phyloP scores from a whole-genome alignment of 1,140 invertebrate species.

The Diorhabda sublineata region DNA sequence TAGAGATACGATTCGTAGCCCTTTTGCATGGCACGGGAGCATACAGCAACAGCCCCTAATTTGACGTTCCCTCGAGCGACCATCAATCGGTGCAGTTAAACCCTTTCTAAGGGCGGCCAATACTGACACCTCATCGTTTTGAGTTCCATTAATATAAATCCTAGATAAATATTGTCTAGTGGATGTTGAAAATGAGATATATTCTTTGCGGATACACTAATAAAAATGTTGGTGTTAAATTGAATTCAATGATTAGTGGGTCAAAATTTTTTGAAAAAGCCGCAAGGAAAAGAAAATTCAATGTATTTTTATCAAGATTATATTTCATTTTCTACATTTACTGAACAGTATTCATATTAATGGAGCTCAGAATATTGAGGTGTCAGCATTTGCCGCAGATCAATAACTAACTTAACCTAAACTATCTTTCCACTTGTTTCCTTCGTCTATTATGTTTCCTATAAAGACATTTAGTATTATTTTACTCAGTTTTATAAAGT shows the following conservation, averaged over 20 bases:
- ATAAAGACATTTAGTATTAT: too few relatives aligned
- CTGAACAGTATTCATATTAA: conserved; percentile 17
- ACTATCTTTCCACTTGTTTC: too few relatives aligned
- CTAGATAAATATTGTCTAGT: neutral
- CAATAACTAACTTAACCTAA: too few relatives aligned
- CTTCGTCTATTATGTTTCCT: too few relatives aligned
- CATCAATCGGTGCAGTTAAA: conserved; percentile 13
- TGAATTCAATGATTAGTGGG: too few relatives aligned
- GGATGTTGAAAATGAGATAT: neutral
- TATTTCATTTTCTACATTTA: neutral
- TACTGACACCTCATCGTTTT: conserved; percentile 6
- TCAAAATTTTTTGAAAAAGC: too few relatives aligned
- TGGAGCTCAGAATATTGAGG: conserved; percentile 6
- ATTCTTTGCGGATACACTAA: too few relatives aligned
- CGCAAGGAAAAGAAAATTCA: too few relatives aligned
- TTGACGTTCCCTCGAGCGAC: conserved; percentile 9
- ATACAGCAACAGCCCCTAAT: conserved; percentile 14
- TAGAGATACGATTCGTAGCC: conserved; percentile 1
- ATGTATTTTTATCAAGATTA: too few relatives aligned
- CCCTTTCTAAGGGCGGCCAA: conserved; percentile 1
- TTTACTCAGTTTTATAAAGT: too few relatives aligned
- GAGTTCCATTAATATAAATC: conserved; percentile 16
- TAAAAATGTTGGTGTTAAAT: too few relatives aligned
- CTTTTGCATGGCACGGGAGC: neutral
- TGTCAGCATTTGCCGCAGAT: neutral